Conservation (phyloP, 2,888 invertebrate species). For the Mythimna ferrago region DNA sequence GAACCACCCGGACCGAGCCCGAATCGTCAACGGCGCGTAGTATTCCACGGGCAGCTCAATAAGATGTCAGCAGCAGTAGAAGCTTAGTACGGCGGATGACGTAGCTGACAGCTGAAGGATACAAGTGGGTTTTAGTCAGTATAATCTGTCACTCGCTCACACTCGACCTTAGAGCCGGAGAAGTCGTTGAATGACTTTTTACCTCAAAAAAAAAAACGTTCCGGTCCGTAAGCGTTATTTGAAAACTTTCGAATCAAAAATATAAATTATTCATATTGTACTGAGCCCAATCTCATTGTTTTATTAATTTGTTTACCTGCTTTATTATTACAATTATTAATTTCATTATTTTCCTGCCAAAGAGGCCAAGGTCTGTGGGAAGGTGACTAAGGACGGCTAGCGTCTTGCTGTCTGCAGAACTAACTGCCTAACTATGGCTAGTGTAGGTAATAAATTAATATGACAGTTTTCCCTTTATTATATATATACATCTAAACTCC, state of each 20-base stretch:
- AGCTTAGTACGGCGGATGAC: too few relatives aligned
- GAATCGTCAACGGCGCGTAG: too few relatives aligned
- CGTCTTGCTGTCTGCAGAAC: background rate
- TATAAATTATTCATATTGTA: background rate
- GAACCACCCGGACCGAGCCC: too few relatives aligned
- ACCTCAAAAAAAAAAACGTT: too few relatives aligned
- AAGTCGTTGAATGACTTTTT: too few relatives aligned
- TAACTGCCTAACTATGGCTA: background rate
- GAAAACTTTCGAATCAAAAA: background rate
- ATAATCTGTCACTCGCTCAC: too few relatives aligned
- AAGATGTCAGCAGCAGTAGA: too few relatives aligned
- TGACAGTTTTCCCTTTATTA: background rate
- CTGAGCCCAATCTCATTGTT: background rate
- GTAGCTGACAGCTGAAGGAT: too few relatives aligned
- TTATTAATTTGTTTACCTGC: background rate
- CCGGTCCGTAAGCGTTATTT: background rate
- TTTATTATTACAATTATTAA: background rate
- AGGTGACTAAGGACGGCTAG: background rate
- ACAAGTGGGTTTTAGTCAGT: too few relatives aligned
- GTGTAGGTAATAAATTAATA: background rate
- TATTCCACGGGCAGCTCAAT: too few relatives aligned
- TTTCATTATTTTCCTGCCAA: background rate
- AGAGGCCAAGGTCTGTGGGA: background rate
- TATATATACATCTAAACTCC: too few relatives aligned
- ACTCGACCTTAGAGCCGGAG: too few relatives aligned